Conservation (phyloP, 1,140 invertebrate genomes). For the Drosophila nannoptera region DNA sequence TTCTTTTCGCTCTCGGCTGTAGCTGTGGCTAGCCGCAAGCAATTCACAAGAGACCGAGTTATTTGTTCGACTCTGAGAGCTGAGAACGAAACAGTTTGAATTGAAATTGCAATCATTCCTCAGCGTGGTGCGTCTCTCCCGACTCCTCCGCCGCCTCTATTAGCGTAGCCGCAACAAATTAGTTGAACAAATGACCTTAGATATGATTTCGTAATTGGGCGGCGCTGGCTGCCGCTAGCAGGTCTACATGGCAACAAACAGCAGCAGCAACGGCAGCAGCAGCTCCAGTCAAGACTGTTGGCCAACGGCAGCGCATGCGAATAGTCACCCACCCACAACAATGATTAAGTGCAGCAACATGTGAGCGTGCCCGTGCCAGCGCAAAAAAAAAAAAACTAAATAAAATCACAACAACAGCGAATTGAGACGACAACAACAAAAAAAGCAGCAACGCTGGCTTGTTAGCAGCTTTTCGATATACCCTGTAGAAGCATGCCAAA, state of each 20-base stretch:
- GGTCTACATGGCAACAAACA: slow-evolving; percentile 29
- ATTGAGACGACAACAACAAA: slow-evolving; percentile 6
- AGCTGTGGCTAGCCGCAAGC: slow-evolving; percentile 29
- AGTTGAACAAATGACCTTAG: slow-evolving; percentile 74
- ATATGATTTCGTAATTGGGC: slow-evolving; percentile 75
- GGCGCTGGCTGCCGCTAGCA: slow-evolving; percentile 37
- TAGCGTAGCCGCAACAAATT: slow-evolving; percentile 53
- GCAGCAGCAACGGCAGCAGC: slow-evolving; percentile 25
- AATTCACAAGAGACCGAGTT: slow-evolving; percentile 27
- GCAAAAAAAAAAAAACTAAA: slow-evolving; percentile 59
- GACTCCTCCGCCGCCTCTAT: neutral
- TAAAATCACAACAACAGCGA: slow-evolving; percentile 46
- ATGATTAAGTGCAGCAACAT: slow-evolving; percentile 74
- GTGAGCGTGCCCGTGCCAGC: slow-evolving; percentile 66
- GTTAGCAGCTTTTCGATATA: slow-evolving; percentile 52
- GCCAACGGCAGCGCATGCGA: slow-evolving; percentile 66
- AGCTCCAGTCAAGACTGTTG: slow-evolving; percentile 46
- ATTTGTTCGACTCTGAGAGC: slow-evolving; percentile 37
- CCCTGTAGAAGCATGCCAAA: slow-evolving; percentile 20
- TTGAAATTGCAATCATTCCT: slow-evolving; percentile 43
- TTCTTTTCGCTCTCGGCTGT: neutral
- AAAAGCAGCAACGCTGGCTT: slow-evolving; percentile 49
- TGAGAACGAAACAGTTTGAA: slow-evolving; percentile 27
- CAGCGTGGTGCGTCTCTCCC: slow-evolving; percentile 1
- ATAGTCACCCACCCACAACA: slow-evolving; percentile 73